phyloP scores from a whole-genome alignment of 2,888 invertebrate genomes.

The Himalopsyche japonica region DNA sequence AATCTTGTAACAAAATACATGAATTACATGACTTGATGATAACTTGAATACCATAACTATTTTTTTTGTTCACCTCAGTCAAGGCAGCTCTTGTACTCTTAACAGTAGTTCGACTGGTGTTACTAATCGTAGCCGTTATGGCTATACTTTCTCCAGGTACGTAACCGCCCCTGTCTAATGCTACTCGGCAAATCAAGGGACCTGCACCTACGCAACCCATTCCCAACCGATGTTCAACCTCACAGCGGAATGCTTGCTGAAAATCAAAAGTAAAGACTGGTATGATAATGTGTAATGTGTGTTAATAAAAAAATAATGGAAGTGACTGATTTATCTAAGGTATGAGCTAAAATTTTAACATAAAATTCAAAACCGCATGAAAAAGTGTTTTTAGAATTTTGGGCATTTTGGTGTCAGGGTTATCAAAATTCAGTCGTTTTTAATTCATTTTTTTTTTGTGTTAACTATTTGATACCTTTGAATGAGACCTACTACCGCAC shows the following conservation, averaged over 20 bases:
- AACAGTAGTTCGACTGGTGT: conserved; percentile 83
- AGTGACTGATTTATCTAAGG: too few species aligned
- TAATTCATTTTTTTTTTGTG: too few species aligned
- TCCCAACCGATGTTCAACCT: conserved; percentile 88
- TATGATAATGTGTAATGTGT: background rate
- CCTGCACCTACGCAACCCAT: conserved; percentile 89
- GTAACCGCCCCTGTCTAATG: conserved; percentile 89
- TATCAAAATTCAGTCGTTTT: too few species aligned
- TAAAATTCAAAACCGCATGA: too few species aligned
- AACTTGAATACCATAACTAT: too few species aligned
- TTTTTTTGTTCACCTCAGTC: conserved; percentile 61
- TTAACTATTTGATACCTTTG: too few species aligned
- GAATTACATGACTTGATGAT: background rate
- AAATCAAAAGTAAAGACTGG: background rate
- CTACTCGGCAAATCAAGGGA: conserved; percentile 81
- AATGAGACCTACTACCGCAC: too few species aligned
- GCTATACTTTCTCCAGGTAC: conserved; percentile 93
- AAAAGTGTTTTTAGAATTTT: too few species aligned
- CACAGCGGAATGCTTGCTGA: conserved; percentile 87
- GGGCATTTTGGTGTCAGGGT: too few species aligned
- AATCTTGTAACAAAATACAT: background rate
- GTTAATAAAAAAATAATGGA: too few species aligned
- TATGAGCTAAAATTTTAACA: too few species aligned
- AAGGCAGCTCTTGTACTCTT: conserved; percentile 84
- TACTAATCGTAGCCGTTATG: conserved; percentile 82